Evolutionary conservation across 2,888 invertebrate species (phyloP).

Genomic region (Temnothorax ravouxi): DNA sequence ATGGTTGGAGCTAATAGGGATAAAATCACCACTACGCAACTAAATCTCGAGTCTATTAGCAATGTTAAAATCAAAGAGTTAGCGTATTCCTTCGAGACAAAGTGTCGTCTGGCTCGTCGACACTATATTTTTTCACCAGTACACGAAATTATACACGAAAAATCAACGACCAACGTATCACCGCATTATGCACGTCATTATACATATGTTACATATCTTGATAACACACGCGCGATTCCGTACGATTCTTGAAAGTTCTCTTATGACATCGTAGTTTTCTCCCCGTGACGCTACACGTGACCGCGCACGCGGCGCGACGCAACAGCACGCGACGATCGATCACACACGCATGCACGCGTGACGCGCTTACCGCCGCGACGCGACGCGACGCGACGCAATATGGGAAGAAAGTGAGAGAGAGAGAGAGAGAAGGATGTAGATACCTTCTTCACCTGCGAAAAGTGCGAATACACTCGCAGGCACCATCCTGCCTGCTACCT

Average conservation of each 20-base stretch:
- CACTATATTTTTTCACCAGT: neutral
- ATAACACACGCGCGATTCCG: conserved; percentile 14
- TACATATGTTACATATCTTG: neutral
- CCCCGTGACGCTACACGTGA: conserved; percentile 73
- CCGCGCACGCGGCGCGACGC: conserved; percentile 74
- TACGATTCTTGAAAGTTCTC: conserved; percentile 71
- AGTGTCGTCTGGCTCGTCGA: too few species aligned
- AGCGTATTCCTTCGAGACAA: neutral
- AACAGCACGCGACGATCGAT: conserved; percentile 80
- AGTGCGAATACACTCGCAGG: conserved; percentile 53
- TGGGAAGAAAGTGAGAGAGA: conserved; percentile 2
- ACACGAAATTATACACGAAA: neutral
- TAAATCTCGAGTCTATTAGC: neutral
- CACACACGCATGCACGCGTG: conserved; percentile 76
- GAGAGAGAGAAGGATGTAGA: conserved; percentile 37
- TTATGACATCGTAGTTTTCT: conserved; percentile 67
- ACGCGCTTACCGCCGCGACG: conserved; percentile 27
- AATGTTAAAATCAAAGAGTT: conserved; percentile 14
- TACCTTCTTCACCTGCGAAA: conserved; percentile 57
- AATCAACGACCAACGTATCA: neutral
- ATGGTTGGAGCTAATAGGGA: too few species aligned
- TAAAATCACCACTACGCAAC: neutral
- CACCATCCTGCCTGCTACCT: conserved; percentile 25
- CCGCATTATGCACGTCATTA: conserved; percentile 5
- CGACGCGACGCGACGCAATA: neutral